Base-by-base conservation (phyloP, 2,797 vertebrate species). In the Dryobates pubescens region DNA sequence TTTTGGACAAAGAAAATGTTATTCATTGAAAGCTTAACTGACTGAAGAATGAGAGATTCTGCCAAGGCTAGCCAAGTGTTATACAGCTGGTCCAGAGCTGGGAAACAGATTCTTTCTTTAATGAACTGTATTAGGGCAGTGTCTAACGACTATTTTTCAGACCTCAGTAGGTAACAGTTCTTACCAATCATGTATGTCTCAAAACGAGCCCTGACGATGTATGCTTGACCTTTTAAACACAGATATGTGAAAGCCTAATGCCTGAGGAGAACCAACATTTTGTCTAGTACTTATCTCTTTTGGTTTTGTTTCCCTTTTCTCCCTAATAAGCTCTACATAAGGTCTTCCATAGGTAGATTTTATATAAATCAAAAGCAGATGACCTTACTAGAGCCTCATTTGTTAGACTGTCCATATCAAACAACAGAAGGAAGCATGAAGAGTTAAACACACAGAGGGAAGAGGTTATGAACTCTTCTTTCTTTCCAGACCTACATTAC, bases 51-150 rank as follows among this genome's bases (percentile, higher is more conserved):
- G 69, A 87, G 51, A 72, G 53, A 30, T 80, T 85, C 67, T 94
- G 76, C 79, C 67, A 86, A 86, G 68, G 57, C 67, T 86, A 73
- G 56, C 83, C 81, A 92, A 91, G 88, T 81, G 88, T 93, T 83
- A 75, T 3, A 20, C 88, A 92, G 90, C 80, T 94, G 86, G 47
- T 62, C 23, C 27, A 65, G 70, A 72, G 53, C 74, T 89, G 63
- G 73, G 80, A 82, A 95, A 91, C 29, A 77, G 34, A n/a, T 69
- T 80, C 36, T 34, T 87, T 81, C 70, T 72, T 51, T 17, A 6
- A 29, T 63, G 34, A 67, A 34, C 34, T 86, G 20, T 73, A 43
- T 74, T 69, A 71, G 85, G 36, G 17, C 49, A 65, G 7, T 1
- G 17, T 77, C 29, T 64, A 7, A 68, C 72, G 53, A 58, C 34